Evolutionary conservation across 1,140 invertebrate species (phyloP).

Genomic region (Acyrthosiphon pisum): DNA sequence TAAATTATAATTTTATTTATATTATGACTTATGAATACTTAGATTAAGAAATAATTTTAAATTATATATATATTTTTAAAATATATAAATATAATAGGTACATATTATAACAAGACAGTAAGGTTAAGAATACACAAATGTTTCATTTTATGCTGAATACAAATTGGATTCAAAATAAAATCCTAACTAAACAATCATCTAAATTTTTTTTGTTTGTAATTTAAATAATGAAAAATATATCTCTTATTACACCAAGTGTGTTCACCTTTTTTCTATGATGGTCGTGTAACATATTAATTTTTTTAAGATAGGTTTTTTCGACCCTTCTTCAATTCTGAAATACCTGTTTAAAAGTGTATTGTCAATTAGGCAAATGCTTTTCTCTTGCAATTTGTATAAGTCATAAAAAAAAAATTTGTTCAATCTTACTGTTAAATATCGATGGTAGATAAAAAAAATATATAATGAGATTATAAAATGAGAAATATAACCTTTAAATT

Average conservation of each 20-base stretch:
- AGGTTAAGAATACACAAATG: neutral
- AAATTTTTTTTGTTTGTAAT: no score
- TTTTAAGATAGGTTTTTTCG: neutral
- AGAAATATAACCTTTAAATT: neutral
- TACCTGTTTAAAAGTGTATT: neutral
- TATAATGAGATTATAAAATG: neutral
- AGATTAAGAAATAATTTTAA: neutral
- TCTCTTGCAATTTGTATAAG: neutral
- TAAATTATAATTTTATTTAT: neutral
- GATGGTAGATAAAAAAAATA: neutral
- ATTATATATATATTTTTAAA: no score
- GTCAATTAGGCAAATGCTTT: neutral
- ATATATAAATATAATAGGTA: no score
- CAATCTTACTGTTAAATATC: neutral
- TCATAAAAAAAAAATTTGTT: neutral
- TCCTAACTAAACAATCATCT: no score
- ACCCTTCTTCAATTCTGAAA: neutral
- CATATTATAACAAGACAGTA: neutral
- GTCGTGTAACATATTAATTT: neutral
- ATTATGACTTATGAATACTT: neutral
- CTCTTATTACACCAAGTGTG: no score
- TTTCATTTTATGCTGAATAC: no score
- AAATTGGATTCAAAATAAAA: no score
- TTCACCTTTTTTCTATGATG: neutral
- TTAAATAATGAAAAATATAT: no score